phyloP scores from a whole-genome alignment of 2,113 vertebrate species.

The Cryptomyrus ogoouensis region DNA sequence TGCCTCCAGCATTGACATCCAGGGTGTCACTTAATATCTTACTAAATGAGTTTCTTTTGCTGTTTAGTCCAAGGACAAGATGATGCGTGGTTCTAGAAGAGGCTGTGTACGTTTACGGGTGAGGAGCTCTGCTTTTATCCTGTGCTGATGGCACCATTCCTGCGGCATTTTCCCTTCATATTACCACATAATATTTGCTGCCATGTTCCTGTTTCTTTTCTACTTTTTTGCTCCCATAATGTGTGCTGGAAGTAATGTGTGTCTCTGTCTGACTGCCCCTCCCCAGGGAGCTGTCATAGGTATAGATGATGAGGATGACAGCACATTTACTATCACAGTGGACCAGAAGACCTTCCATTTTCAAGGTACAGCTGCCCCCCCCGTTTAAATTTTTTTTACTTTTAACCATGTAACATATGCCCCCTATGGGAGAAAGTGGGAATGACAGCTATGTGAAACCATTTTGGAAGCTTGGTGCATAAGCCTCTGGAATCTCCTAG shows the following conservation, averaged over 20 bases:
- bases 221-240: neutral
- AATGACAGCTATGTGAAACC: neutral
- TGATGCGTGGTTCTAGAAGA: conserved; percentile 98
- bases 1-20: neutral
- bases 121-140: conserved; percentile 43
- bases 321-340: conserved; percentile 99
- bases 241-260: conserved; percentile 36
- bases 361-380: conserved; percentile 77
- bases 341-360: conserved; percentile 99
- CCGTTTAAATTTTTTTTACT: too few species aligned
- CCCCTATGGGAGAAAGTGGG: neutral
- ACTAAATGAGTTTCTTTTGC: conserved; percentile 38
- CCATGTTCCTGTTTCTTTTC: conserved; percentile 30
- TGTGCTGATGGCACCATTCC: neutral
- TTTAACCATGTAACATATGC: neutral
- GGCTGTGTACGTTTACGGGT: conserved; percentile 94
- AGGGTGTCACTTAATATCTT: neutral
- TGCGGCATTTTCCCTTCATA: neutral
- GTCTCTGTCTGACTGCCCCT: conserved; percentile 70
- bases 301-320: conserved; percentile 99
- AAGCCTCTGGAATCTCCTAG: neutral
- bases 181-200: neutral
- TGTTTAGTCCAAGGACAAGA: conserved; percentile 94
- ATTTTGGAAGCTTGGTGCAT: neutral
- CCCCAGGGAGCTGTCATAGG: conserved; percentile 98